A percentile compares a stretch with the other conserved stretches of the same genome.
Evolutionary conservation across 2,888 invertebrate species (phyloP).

Genomic region (Mythimna pallens): DNA sequence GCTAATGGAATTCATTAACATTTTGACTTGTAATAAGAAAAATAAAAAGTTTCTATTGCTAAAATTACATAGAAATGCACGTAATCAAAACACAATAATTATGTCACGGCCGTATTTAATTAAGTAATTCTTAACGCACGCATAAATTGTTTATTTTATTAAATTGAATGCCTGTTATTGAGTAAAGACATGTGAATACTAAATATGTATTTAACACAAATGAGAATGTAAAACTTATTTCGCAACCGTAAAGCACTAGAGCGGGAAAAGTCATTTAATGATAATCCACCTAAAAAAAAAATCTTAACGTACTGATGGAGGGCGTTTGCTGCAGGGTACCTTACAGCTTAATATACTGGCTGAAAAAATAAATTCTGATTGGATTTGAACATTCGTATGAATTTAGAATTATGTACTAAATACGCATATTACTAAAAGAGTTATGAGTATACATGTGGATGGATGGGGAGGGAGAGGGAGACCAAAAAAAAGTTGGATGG

Average conservation of each 20-base stretch:
- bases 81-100: constrained; percentile 22
- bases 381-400: not conserved
- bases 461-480: too few species aligned
- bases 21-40: not conserved
- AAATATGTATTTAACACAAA: constrained; percentile 8
- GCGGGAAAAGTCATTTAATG: too few species aligned
- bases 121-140: constrained; percentile 6
- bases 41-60: not conserved
- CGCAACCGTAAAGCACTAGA: not conserved
- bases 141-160: not conserved
- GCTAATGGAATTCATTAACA: not conserved
- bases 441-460: too few species aligned
- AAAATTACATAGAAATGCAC: not conserved
- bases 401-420: not conserved
- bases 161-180: constrained; percentile 5
- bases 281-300: too few species aligned
- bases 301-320: not conserved
- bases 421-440: too few species aligned
- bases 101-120: constrained; percentile 36
- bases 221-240: not conserved
- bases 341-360: not conserved
- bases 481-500: too few species aligned
- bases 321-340: not conserved
- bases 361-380: not conserved
- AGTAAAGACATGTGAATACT: not conserved